Percentiles rank a stretch among this genome's conserved stretches.
Conservation (phyloP, 2,797 vertebrate genomes). For the Picus viridis region DNA sequence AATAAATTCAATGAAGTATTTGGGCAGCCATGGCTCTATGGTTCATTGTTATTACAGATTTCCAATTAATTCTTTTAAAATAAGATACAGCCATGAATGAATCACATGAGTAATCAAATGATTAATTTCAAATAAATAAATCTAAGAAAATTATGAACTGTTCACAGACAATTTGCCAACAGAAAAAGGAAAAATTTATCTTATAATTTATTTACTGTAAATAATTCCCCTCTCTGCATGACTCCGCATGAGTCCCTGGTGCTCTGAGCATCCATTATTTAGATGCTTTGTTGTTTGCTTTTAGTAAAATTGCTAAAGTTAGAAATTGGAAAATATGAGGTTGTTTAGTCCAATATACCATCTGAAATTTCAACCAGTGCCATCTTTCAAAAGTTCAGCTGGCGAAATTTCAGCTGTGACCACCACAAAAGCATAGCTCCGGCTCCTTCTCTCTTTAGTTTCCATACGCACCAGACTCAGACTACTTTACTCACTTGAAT, state of each 20-base stretch:
- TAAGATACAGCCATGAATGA: not conserved
- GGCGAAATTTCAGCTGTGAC: not conserved
- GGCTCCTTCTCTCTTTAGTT: not conserved
- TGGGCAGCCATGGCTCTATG: not conserved
- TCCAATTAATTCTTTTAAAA: not conserved
- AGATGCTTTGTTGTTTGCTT: not conserved
- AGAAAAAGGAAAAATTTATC: not conserved
- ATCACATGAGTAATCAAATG: not conserved
- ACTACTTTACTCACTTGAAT: not conserved
- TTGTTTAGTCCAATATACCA: not conserved
- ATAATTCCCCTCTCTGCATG: not conserved
- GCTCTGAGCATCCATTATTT: conserved; percentile 28
- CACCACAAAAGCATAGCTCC: not conserved
- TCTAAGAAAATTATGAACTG: not conserved
- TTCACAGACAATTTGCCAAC: conserved; percentile 20
- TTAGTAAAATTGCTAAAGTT: not conserved
- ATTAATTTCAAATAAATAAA: conserved; percentile 30
- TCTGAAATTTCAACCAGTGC: not conserved
- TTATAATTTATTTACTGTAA: conserved; percentile 1
- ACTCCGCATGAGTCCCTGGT: not conserved
- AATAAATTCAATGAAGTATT: not conserved
- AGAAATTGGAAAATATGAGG: not conserved
- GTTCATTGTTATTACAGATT: not conserved
- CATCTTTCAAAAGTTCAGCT: not conserved
- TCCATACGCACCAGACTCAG: not conserved